Percentiles rank a stretch among this genome's conserved stretches.
phyloP scores from a whole-genome alignment of 2,113 vertebrate genomes.

The Dryoscopus gambensis region DNA sequence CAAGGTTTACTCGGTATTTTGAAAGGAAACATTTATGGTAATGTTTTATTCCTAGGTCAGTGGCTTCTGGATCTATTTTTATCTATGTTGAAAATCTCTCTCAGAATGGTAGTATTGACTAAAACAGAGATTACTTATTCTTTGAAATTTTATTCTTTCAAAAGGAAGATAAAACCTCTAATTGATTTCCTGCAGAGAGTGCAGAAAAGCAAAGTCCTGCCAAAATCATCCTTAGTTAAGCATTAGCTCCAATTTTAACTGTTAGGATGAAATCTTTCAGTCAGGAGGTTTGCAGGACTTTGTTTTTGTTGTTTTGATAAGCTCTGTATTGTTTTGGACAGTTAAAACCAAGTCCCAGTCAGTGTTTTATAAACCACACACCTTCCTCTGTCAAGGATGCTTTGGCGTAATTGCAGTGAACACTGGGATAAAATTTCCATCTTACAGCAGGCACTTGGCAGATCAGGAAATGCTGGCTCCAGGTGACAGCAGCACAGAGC shows the following conservation, averaged over 20 bases:
- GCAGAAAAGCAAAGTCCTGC: neutral
- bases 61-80: neutral
- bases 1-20: neutral
- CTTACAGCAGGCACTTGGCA: neutral
- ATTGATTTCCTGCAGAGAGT: neutral
- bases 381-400: neutral
- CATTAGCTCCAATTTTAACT: neutral
- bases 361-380: neutral
- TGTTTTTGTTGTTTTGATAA: neutral
- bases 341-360: neutral
- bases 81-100: neutral
- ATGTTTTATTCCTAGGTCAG: neutral
- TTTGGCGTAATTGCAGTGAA: neutral
- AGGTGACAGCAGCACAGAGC: neutral
- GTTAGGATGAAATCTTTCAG: neutral
- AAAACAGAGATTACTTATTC: neutral
- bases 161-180: neutral
- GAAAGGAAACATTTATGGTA: neutral
- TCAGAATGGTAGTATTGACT: neutral
- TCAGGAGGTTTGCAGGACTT: neutral
- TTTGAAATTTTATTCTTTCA: neutral
- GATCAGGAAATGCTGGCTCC: neutral
- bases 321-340: neutral
- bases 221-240: neutral
- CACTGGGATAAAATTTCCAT: neutral